These are phyloP conservation scores for Oscheius myriophilus DNA, from an alignment of 2,888 invertebrate genomes.

Conservation along the genomic window DNA sequence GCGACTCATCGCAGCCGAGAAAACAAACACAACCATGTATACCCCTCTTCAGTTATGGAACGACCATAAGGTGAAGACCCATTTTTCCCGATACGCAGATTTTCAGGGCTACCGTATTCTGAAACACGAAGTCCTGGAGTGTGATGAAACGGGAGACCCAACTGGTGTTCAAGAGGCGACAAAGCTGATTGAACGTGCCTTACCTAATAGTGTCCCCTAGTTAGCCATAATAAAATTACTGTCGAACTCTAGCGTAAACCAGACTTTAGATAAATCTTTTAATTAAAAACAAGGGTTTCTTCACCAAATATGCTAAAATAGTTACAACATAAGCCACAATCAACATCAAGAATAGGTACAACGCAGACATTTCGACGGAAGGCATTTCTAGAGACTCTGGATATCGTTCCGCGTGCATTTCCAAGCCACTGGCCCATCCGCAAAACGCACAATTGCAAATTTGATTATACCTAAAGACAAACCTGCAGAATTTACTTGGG, in stretches of 20 bases:
- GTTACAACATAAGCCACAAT: background rate
- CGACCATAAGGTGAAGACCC: slow-evolving; percentile 43
- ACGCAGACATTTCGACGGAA: background rate
- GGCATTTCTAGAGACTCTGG: background rate
- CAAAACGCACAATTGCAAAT: no score
- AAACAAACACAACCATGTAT: slow-evolving; percentile 53
- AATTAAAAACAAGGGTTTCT: slow-evolving; percentile 15
- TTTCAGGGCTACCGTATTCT: slow-evolving; percentile 33
- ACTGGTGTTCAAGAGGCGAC: slow-evolving; percentile 17
- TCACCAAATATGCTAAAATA: background rate
- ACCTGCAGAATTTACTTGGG: slow-evolving; percentile 23
- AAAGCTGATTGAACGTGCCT: slow-evolving; percentile 26
- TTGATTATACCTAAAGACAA: no score
- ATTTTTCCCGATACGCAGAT: background rate
- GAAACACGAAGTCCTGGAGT: slow-evolving; percentile 28
- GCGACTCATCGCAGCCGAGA: slow-evolving; percentile 52
- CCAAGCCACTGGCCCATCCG: slow-evolving; percentile 7
- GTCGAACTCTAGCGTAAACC: slow-evolving; percentile 78
- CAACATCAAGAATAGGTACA: slow-evolving; percentile 9
- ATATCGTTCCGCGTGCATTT: slow-evolving; percentile 7
- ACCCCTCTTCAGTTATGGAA: slow-evolving; percentile 59
- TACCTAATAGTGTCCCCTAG: no score
- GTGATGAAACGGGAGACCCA: slow-evolving; percentile 24
- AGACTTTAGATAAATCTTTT: slow-evolving; percentile 17
- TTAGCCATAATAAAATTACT: slow-evolving; percentile 72